Conservation (phyloP, 1,140 invertebrate species). For the Halyomorpha halys region DNA sequence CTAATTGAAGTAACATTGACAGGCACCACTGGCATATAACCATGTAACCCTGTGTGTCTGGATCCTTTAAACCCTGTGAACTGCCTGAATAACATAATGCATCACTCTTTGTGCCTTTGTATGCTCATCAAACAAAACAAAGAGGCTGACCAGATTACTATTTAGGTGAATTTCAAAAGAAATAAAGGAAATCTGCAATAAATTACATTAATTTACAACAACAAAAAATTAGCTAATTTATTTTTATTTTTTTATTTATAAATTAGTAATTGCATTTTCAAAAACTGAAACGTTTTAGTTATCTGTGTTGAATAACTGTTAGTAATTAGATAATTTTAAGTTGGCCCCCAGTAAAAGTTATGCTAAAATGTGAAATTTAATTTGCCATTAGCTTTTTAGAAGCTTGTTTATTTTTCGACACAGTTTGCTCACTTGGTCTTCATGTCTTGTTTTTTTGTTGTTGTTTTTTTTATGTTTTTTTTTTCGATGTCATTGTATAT, state of each 20-base stretch:
- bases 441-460: conserved; percentile 24
- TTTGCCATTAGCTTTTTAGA: conserved; percentile 20
- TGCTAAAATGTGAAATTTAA: background rate
- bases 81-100: background rate
- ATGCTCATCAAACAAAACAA: conserved; percentile 21
- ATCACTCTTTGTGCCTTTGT: conserved; percentile 20
- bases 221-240: too few species aligned
- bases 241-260: too few species aligned
- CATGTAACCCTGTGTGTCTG: conserved; percentile 24
- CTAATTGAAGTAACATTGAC: background rate
- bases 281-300: too few species aligned
- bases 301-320: too few species aligned
- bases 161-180: background rate
- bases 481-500: conserved; percentile 24
- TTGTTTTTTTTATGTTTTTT: conserved; percentile 22
- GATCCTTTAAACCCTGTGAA: conserved; percentile 17
- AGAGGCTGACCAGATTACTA: conserved; percentile 24
- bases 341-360: too few species aligned
- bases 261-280: too few species aligned
- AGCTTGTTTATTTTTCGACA: conserved; percentile 20
- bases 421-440: conserved; percentile 20
- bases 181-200: conserved; percentile 1
- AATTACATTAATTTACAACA: too few species aligned
- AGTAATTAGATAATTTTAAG: background rate
- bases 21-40: conserved; percentile 7